Base-by-base conservation (phyloP, 2,797 vertebrate genomes). In the Naso thynnoides region DNA sequence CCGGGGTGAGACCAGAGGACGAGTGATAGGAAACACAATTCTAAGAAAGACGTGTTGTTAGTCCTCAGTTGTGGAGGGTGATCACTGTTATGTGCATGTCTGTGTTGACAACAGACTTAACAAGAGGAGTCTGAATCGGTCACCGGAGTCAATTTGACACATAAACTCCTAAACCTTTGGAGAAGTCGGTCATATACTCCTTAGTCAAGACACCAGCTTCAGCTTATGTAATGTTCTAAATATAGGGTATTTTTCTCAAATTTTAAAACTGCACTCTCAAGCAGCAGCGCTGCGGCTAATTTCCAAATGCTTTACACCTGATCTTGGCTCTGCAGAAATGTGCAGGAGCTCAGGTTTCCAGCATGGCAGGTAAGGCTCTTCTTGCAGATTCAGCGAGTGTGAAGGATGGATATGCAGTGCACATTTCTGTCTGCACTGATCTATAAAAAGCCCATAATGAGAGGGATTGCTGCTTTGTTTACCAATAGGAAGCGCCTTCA, bases 401-500 rank as follows among this genome's bases (percentile, higher is more conserved):
- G 18, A 19, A 42, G 29, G 26, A 70, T 67, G n/a, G 73, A 60
- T 82, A 47, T 45, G 18, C 9, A 49, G 50, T 18, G 50, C 44
- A 31, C 58, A 44, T 63, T 70, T 76, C 23, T 57, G 44, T 44
- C 70, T 64, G 74, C 58, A 23, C 49, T 60, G 59, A 69, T 84
- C 78, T 86, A 76, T 76, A 70, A 83, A 81, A 84, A 80, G 53
- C 77, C 33, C 50, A 48, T 63, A 50, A 66, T 72, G 65, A 76
- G 65, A 65, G 27, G 24, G 61, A 19, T 67, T 47, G 72, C 31
- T 61, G 52, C 80, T 79, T 86, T 84, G 86, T 90, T 83, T 86
- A 76, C 65, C 58, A 70, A 55, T 58, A 70, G 81, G 81, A 74
- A 64, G 66, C 15, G 6, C 71, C 48, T 74, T 69, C 58, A 73